These are phyloP conservation scores for Varroa destructor DNA, from an alignment of 1,140 invertebrate species.

Conservation along the genomic window DNA sequence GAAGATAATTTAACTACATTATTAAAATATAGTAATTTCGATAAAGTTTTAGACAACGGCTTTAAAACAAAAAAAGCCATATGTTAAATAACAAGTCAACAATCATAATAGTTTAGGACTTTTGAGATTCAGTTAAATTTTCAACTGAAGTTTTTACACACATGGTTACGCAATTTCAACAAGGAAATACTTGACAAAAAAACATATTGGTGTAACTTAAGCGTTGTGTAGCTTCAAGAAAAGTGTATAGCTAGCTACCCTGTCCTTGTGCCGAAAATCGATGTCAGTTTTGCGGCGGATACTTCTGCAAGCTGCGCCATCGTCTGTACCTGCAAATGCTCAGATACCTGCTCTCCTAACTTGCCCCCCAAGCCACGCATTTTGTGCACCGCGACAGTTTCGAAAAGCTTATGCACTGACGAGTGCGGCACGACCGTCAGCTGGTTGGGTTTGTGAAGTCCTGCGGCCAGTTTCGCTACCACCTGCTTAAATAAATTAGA, in stretches of 20 bases:
- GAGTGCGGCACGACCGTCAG: slow-evolving; percentile 69
- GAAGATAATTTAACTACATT: slow-evolving; percentile 32
- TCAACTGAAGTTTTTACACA: too few species aligned
- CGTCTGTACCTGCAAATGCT: slow-evolving; percentile 56
- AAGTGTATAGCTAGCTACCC: slow-evolving; percentile 47
- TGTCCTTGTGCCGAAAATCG: slow-evolving; percentile 65
- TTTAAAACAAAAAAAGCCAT: too few species aligned
- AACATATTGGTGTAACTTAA: neutral
- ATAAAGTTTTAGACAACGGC: neutral
- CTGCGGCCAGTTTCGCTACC: slow-evolving; percentile 79
- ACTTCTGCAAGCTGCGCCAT: slow-evolving; percentile 62
- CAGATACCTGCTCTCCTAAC: slow-evolving; percentile 59
- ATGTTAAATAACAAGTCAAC: neutral
- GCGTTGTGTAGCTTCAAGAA: slow-evolving; percentile 23
- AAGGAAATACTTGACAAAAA: neutral
- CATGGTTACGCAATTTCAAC: too few species aligned
- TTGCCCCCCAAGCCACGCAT: slow-evolving; percentile 71
- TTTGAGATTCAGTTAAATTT: too few species aligned
- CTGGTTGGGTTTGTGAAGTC: slow-evolving; percentile 68
- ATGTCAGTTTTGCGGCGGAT: slow-evolving; percentile 52
- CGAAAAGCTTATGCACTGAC: slow-evolving; percentile 51
- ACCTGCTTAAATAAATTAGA: slow-evolving; percentile 43
- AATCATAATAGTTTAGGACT: too few species aligned
- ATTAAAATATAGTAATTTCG: slow-evolving; percentile 21
- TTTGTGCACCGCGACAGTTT: slow-evolving; percentile 48